A percentile compares a stretch with the other conserved stretches of the same genome.
phyloP scores from a whole-genome alignment of 2,888 invertebrate genomes.

The Drosophila sordidula region DNA sequence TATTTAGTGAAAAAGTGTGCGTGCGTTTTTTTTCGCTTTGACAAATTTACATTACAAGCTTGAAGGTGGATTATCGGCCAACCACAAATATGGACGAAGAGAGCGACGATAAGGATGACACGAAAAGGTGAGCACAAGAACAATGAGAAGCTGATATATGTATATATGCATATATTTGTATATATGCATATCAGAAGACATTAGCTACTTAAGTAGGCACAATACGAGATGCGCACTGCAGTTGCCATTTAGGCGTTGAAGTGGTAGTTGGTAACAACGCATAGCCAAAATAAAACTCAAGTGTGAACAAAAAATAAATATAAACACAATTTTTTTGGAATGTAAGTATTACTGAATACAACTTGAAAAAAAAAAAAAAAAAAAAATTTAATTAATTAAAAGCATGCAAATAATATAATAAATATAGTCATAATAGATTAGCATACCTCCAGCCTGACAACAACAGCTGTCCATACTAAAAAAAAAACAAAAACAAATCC shows the following conservation, averaged over 20 bases:
- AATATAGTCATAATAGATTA: neutral
- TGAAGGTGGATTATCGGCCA: conserved; percentile 67
- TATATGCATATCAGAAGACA: neutral
- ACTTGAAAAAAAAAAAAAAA: too few species aligned
- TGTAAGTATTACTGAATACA: too few species aligned
- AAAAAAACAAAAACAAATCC: neutral
- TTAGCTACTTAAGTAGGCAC: neutral
- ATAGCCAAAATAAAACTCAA: too few species aligned
- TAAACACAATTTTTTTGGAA: too few species aligned
- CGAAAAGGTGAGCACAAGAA: conserved; percentile 89
- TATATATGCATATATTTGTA: neutral
- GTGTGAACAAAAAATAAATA: too few species aligned
- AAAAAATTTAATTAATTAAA: too few species aligned
- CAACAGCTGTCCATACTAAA: too few species aligned
- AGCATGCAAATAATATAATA: neutral
- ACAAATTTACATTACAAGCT: conserved; percentile 12
- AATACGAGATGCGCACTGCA: conserved; percentile 41
- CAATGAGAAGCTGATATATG: conserved; percentile 2
- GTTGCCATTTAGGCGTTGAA: conserved; percentile 43
- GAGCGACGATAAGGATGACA: conserved; percentile 93
- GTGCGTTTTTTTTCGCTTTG: conserved; percentile 1
- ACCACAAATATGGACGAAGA: conserved; percentile 90
- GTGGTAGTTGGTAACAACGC: too few species aligned
- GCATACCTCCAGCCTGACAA: neutral
- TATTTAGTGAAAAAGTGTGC: conserved; percentile 15